phyloP scores from a whole-genome alignment of 1,140 invertebrate genomes.

The Trachymyrmex septentrionalis region DNA sequence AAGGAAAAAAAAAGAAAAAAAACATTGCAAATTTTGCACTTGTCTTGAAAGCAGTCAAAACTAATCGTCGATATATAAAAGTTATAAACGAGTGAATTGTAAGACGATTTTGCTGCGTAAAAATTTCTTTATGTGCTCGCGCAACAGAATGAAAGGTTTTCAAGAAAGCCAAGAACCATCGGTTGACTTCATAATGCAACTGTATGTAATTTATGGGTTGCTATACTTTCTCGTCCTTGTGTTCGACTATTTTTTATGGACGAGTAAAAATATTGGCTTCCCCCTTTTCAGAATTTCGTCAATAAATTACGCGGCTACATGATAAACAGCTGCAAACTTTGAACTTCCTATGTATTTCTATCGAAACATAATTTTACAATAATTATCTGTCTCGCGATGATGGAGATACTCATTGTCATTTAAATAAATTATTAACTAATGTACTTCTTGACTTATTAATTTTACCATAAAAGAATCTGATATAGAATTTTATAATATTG shows the following conservation, averaged over 20 bases:
- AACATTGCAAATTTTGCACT: not conserved
- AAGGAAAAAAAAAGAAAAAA: not conserved
- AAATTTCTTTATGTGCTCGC: constrained; percentile 56
- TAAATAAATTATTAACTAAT: constrained; percentile 21
- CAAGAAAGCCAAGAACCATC: constrained; percentile 37
- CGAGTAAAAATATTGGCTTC: constrained; percentile 66
- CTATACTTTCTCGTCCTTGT: constrained; percentile 72
- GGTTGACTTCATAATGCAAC: constrained; percentile 66
- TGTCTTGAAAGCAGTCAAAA: constrained; percentile 17
- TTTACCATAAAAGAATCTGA: not conserved
- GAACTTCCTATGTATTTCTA: not conserved
- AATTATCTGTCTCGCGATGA: not conserved
- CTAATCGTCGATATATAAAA: constrained; percentile 19
- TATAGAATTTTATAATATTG: not conserved
- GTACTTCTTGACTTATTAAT: not conserved
- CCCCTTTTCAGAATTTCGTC: not conserved
- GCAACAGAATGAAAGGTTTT: constrained; percentile 40
- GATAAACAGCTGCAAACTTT: not conserved
- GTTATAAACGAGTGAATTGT: constrained; percentile 36
- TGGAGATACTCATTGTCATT: not conserved
- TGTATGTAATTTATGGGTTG: constrained; percentile 72
- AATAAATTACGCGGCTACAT: not conserved
- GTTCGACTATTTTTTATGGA: constrained; percentile 79
- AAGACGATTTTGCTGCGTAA: constrained; percentile 21
- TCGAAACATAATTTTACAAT: not conserved